Conservation (phyloP, 1,140 invertebrate genomes). For the Brachionus rubens region DNA sequence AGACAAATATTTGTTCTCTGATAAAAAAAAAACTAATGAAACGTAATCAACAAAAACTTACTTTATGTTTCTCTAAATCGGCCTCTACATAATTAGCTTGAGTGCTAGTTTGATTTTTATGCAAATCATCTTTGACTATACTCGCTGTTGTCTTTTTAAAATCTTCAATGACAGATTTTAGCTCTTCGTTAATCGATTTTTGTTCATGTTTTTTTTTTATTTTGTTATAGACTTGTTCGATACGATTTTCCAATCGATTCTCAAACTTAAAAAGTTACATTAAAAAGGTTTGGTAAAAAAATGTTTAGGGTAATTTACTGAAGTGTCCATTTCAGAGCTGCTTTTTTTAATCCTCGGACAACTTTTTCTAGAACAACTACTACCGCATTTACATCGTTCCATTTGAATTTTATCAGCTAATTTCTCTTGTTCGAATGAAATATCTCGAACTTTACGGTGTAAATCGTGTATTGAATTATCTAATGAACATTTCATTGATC, state of each 20-base stretch:
- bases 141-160: conserved; percentile 18
- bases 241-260: conserved; percentile 12
- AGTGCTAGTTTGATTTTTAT: not conserved
- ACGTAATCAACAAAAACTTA: not conserved
- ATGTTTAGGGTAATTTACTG: not conserved
- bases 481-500: not conserved
- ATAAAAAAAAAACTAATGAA: too few relatives aligned
- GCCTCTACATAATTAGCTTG: not conserved
- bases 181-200: conserved; percentile 30
- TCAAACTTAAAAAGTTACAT: conserved; percentile 22
- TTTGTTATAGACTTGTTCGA: conserved; percentile 29
- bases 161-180: conserved; percentile 12
- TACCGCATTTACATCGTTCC: not conserved
- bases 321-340: not conserved
- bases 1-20: not conserved
- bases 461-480: conserved; percentile 11
- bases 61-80: conserved; percentile 38
- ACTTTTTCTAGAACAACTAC: not conserved
- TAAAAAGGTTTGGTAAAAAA: not conserved
- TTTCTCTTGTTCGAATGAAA: conserved; percentile 36
- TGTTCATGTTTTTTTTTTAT: not conserved
- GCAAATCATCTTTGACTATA: not conserved
- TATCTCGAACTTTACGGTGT: conserved; percentile 11
- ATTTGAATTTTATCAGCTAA: not conserved
- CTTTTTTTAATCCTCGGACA: not conserved